Conservation (phyloP, 2,113 vertebrate species). For the Ammospiza nelsoni region DNA sequence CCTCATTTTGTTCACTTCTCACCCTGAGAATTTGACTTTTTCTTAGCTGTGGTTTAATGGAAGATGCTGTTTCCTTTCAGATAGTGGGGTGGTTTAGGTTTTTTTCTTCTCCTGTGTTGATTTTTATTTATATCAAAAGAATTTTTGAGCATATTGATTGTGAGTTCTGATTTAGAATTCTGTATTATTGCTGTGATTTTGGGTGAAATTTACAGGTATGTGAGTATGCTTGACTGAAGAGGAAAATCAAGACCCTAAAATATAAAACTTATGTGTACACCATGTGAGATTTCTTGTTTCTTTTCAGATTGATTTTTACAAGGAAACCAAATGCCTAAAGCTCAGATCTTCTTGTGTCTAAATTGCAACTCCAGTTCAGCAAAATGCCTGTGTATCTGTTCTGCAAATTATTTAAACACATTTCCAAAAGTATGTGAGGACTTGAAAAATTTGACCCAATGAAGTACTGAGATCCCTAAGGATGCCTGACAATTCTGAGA, state of each 20-base stretch:
- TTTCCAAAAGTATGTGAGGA: background rate
- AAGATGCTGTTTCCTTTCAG: background rate
- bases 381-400: background rate
- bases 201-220: background rate
- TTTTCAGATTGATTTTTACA: background rate
- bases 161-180: background rate
- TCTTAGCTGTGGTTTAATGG: background rate
- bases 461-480: background rate
- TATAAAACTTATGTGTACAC: background rate
- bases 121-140: background rate
- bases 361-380: background rate
- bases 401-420: background rate
- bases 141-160: background rate
- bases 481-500: background rate
- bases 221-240: background rate
- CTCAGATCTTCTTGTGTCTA: background rate
- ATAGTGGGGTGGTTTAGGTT: rapidly evolving
- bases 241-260: background rate
- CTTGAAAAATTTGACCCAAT: background rate
- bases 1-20: background rate
- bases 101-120: background rate
- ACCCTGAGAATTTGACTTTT: background rate
- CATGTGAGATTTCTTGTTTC: background rate
- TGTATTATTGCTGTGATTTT: background rate
- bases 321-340: background rate